A percentile compares a stretch with the other conserved stretches of the same genome.
These are phyloP conservation scores for Dione juno DNA, from an alignment of 2,888 invertebrate genomes.

Conservation along the genomic window DNA sequence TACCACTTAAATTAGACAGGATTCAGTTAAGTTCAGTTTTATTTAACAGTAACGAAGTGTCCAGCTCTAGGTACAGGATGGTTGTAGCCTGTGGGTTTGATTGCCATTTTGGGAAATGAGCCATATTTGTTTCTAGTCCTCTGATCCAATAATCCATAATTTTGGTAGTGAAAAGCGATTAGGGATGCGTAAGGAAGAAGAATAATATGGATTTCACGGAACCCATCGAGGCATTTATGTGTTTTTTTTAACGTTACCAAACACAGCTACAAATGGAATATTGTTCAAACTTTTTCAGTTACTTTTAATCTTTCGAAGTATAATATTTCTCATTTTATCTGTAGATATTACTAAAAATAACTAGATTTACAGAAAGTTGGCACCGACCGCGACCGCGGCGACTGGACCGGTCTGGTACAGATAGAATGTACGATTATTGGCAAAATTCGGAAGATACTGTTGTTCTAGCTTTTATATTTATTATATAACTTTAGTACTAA, in stretches of 20 bases:
- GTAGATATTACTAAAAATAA: conserved; percentile 11
- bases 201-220: too few species aligned
- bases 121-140: too few species aligned
- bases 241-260: neutral
- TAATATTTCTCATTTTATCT: neutral
- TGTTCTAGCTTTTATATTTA: conserved; percentile 11
- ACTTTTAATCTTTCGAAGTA: neutral
- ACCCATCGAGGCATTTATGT: neutral
- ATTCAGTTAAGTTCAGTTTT: neutral
- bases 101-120: too few species aligned
- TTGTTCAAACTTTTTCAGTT: neutral
- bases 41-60: too few species aligned
- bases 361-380: conserved; percentile 21
- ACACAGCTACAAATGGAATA: neutral
- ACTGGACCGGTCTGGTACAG: neutral
- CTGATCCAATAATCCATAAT: too few species aligned
- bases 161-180: too few species aligned
- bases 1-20: neutral
- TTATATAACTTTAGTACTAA: conserved; percentile 17
- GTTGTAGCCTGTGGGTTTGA: too few species aligned
- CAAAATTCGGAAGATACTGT: conserved; percentile 15
- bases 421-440: conserved; percentile 11
- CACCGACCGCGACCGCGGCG: conserved; percentile 16
- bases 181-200: too few species aligned
- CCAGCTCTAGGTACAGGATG: too few species aligned